Evolutionary conservation across 2,797 vertebrate species (phyloP).

Genomic region (Lepus oiostolus): DNA sequence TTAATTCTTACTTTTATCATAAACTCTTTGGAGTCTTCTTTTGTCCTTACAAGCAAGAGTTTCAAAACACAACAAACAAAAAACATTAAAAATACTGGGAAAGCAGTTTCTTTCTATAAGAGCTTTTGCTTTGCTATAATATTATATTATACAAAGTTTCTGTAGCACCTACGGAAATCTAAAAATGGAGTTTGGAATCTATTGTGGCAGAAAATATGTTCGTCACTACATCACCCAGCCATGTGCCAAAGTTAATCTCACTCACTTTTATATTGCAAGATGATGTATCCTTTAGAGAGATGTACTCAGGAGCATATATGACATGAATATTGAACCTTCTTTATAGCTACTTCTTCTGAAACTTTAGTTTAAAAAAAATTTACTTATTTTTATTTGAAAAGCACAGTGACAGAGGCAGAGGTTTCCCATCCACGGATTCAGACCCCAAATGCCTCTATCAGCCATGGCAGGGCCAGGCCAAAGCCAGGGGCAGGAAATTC

Average conservation of each 20-base stretch:
- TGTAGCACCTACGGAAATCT: constrained; percentile 67
- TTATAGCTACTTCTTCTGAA: not conserved
- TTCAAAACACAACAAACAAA: not conserved
- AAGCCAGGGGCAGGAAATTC: no score
- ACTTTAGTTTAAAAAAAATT: not conserved
- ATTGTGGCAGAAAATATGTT: constrained; percentile 62
- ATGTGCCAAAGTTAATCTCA: constrained; percentile 34
- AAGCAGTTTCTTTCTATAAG: not conserved
- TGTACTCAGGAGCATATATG: not conserved
- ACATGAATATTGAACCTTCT: not conserved
- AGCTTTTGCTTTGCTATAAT: constrained; percentile 14
- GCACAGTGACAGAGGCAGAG: no score
- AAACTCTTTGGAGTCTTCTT: no score
- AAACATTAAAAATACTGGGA: not conserved
- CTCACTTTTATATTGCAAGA: constrained; percentile 35
- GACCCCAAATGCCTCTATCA: no score
- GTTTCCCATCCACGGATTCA: no score
- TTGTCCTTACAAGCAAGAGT: not conserved
- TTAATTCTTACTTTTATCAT: no score
- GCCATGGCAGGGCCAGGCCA: no score
- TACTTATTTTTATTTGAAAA: no score
- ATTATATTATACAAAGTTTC: not conserved
- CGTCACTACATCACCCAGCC: not conserved
- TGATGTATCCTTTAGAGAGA: constrained; percentile 51
- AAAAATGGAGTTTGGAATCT: constrained; percentile 63